phyloP scores from a whole-genome alignment of 1,140 invertebrate species.

The Drosophila nebulosa region DNA sequence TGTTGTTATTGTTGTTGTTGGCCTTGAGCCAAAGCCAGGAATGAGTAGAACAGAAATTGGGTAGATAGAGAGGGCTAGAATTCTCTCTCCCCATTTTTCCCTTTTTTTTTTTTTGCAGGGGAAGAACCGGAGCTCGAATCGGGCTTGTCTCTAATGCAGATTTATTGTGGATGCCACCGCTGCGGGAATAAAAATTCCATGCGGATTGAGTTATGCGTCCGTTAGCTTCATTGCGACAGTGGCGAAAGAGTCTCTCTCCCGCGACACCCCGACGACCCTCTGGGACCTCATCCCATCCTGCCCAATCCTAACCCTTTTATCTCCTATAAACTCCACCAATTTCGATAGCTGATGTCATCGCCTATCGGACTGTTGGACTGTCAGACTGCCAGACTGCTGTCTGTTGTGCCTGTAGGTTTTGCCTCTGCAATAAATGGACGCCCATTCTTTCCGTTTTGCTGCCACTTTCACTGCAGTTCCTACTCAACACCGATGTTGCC shows the following conservation, averaged over 20 bases:
- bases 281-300: background rate
- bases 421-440: slow-evolving; percentile 9
- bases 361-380: slow-evolving; percentile 21
- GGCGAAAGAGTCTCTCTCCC: slow-evolving; percentile 20
- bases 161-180: slow-evolving; percentile 76
- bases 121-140: slow-evolving; percentile 3
- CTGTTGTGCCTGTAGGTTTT: background rate
- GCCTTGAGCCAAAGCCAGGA: slow-evolving; percentile 51
- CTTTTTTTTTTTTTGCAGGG: no score
- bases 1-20: slow-evolving; percentile 31
- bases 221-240: slow-evolving; percentile 65
- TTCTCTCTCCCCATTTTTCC: background rate
- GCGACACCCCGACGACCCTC: background rate
- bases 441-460: slow-evolving; percentile 36
- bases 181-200: slow-evolving; percentile 78
- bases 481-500: slow-evolving; percentile 24
- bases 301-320: background rate
- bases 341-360: slow-evolving; percentile 64
- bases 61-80: background rate
- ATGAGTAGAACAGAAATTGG: background rate
- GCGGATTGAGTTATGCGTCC: slow-evolving; percentile 78
- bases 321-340: background rate
- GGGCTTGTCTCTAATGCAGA: slow-evolving; percentile 61
- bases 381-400: slow-evolving; percentile 9
- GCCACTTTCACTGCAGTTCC: slow-evolving; percentile 72